Evolutionary conservation across 1,140 invertebrate species (phyloP), one percentile per base, ranked within the genome.

Genomic region (Pomacea maculata): DNA sequence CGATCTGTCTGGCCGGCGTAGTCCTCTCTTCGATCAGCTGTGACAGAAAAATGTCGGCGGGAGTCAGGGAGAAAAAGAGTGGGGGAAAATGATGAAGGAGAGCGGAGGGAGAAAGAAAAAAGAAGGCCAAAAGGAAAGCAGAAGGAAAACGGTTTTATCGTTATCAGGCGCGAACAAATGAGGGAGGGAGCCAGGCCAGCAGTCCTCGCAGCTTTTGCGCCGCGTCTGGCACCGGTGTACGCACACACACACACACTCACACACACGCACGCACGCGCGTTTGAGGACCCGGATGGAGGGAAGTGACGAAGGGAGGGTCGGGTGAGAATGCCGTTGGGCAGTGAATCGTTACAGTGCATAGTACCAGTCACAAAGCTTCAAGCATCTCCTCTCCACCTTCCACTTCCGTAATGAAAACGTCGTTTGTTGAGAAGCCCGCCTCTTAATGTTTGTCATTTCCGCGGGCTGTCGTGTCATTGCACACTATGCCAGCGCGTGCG

Each of bases 11-110:
- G 52, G 52, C 12, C 73, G 57, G 19, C 73, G 25, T 75, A n/a
- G 21, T 55, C 73, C 52, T 75, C 73, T 21, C 73, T 75, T 75
- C 73, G 52, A 75, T 75, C 73, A 75, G 57, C 52, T 75, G 73
- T 75, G 73, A 75, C 73, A 75, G 73, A 75, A 75, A 21, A 75
- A 55, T 52, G 17, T 21, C 14, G 34, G 45, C 29, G 45, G 34
- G 19, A 52, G n/a, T 10, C n/a, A 19, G 71, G n/a, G 34, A 19
- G 25, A 73, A 52, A 73, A 52, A 73, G 34, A 19, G 45, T 12
- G 45, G 29, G 45, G 34, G 29, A 52, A 52, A 52, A 52, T 21
- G 34, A 52, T 10, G 71, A 73, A 29, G 52, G 71, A 73, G 34
- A 71, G 70, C 14, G 70, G 25, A 34, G 45, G 70, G 25, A 34